Evolutionary conservation across 37 sponge, comb jelly and placozoan genomes (phyloP).

Genomic region (Agelas oroides): DNA sequence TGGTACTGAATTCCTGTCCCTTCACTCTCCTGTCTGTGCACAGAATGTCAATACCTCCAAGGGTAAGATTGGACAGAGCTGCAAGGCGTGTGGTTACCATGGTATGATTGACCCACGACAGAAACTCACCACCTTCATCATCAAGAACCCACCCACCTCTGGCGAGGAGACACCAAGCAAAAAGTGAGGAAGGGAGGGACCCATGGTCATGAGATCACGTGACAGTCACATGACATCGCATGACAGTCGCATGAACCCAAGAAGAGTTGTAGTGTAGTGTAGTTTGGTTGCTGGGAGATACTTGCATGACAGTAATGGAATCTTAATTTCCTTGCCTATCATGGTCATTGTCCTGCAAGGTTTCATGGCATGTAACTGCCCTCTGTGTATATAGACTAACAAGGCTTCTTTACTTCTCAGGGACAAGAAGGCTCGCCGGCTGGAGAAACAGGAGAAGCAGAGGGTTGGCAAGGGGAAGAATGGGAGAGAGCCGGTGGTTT

Average conservation of each 20-base stretch:
- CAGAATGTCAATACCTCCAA: slow-evolving; percentile 72
- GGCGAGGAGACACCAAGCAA: slow-evolving; percentile 60
- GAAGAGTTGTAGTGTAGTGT: too few species aligned
- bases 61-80: slow-evolving; percentile 73
- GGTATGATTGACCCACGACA: slow-evolving; percentile 80
- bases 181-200: slow-evolving; percentile 76
- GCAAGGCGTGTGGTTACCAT: slow-evolving; percentile 94
- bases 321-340: too few species aligned
- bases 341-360: too few species aligned
- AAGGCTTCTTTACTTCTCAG: not conserved
- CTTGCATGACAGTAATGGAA: too few species aligned
- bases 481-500: not conserved
- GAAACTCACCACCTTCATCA: slow-evolving; percentile 90
- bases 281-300: too few species aligned
- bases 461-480: slow-evolving; percentile 54
- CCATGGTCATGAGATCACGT: not conserved
- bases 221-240: not conserved
- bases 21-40: too few species aligned
- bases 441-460: slow-evolving; percentile 35
- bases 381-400: too few species aligned
- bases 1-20: too few species aligned
- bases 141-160: slow-evolving; percentile 89
- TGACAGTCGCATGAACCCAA: not conserved
- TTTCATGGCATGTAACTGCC: too few species aligned
- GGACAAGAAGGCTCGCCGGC: slow-evolving; percentile 49